Base-by-base conservation (phyloP, 2,888 invertebrate genomes). In the Melanchra persicariae region DNA sequence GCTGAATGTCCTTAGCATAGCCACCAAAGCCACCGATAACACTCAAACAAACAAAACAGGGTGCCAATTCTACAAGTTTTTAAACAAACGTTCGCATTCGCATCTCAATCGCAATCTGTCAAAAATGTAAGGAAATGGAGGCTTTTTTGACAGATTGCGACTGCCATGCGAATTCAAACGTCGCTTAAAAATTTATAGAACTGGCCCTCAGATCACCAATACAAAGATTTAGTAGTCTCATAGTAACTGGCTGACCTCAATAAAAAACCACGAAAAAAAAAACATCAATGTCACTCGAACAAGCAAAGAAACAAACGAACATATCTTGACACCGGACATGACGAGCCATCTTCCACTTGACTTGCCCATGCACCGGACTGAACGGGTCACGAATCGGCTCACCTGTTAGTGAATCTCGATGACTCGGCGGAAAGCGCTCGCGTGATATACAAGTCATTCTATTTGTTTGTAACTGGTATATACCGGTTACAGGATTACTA, bases 321-420 rank as follows among this genome's bases (percentile, higher is more conserved):
- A 58, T 54, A 63, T 81, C 60, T 62, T 62, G 62, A 81, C 67
- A 47, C 45, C 45, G 68, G 63, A 75, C 74, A 74, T 79, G 83
- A 79, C 82, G 65, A 67, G 71, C 55, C 59, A 68, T 73, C 65
- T 77, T 76, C 77, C 76, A 86, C 85, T 87, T 77, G 82, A 87
- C 85, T 82, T 51, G 78, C 82, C 65, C 67, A 43, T 70, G 79
- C 66, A 77, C 70, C 66, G 64, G 72, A 82, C 71, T 77, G 65
- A 90, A 90, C 88, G 85, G 72, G 79, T 77, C 88, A 85, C 84
- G 75, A 80, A 69, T 77, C 81, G 69, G 82, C 74, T 89, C 89
- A 91, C 90, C 90, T 91, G 91, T 89, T 88, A 84, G 86, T 82
- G 76, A 83, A 82, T 85, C 87, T 84, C 78, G 87, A 91, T 91